Conservation (phyloP, 2,797 vertebrate species). For the Nasua narica region DNA sequence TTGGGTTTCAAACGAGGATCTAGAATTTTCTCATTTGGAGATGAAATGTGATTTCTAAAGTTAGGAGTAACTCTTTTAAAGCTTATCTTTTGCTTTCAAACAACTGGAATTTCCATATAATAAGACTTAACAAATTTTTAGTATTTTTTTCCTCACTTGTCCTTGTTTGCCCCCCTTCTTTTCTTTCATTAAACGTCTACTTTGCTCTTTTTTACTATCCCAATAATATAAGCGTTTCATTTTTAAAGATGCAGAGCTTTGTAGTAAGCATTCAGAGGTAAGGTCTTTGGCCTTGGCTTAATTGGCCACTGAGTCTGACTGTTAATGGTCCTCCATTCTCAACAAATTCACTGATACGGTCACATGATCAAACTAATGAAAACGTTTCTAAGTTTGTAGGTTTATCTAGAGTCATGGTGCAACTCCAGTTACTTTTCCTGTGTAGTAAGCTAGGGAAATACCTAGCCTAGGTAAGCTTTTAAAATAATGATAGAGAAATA, state of each 20-base stretch:
- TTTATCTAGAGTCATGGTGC: background rate
- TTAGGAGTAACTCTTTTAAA: slow-evolving; percentile 10
- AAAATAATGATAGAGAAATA: background rate
- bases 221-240: background rate
- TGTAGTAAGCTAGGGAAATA: background rate
- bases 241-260: background rate
- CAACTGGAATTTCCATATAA: background rate
- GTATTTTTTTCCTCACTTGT: background rate
- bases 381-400: slow-evolving; percentile 18
- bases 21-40: background rate
- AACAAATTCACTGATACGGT: background rate
- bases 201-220: background rate
- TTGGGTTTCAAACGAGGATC: background rate
- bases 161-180: background rate
- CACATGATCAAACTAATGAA: background rate
- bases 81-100: slow-evolving; percentile 25
- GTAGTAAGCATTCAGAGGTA: background rate
- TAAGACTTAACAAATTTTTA: background rate
- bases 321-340: background rate
- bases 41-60: background rate
- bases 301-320: background rate
- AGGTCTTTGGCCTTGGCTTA: background rate
- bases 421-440: background rate
- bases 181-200: background rate
- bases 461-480: background rate